Base-by-base conservation (phyloP, 2,888 invertebrate species). In the Trachelus troglodyta region DNA sequence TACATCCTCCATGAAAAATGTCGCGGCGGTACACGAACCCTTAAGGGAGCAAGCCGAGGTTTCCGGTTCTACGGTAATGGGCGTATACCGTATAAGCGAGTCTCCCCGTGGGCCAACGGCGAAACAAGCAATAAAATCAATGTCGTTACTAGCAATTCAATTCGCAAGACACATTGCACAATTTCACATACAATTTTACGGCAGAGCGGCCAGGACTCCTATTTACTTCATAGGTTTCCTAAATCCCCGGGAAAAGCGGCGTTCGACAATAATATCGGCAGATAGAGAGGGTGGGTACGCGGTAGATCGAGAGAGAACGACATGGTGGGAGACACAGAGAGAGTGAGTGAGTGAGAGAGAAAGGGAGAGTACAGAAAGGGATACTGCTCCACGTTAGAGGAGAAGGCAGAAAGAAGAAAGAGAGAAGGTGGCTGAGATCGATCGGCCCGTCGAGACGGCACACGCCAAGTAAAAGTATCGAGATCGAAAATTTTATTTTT, bases 121-220 rank as follows among this genome's bases (percentile, higher is more conserved):
- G 89, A 90, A 90, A 91, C 91, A 91, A 91, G 90, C 91, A 91
- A 91, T 91, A 91, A 91, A 91, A 91, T 91, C 91, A 90, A 91
- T 91, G 91, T 91, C 91, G 91, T 91, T 91, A 90, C 91, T 89
- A 90, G 90, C 91, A 87, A 91, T 91, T 91, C 91, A 91, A 91
- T 91, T 90, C 91, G 88, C 90, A 90, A 91, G 91, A 91, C 90
- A 90, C 91, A 91, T 91, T 90, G 91, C 91, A 89, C 91, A 90
- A 91, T 91, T 91, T 90, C 91, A 91, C 91, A 90, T 91, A 91
- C 91, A 91, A 91, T 91, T 91, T 91, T 91, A 91, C 91, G 91
- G 90, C 87, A 91, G 91, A 91, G 89, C 88, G 87, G 88, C 87
- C 90, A 90, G 88, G 87, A 88, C 88, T 90, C 87, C 90, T 91